Conservation (phyloP, 2,797 vertebrate species). For the Ataeniobius toweri region DNA sequence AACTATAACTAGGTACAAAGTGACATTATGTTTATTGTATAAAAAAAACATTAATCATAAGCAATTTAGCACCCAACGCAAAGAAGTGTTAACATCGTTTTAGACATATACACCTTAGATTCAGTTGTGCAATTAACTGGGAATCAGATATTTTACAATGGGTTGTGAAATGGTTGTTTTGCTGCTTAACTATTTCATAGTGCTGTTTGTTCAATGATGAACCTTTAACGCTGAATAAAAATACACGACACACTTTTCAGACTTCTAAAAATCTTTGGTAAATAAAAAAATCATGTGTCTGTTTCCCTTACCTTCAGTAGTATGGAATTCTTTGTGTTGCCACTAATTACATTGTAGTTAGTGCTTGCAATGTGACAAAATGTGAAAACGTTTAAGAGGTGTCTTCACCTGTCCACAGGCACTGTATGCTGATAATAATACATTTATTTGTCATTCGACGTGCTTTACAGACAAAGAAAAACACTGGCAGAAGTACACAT, state of each 20-base stretch:
- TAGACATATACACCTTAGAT: not conserved
- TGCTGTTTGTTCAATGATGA: not conserved
- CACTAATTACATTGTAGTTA: not conserved
- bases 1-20: not conserved
- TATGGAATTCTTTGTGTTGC: not conserved
- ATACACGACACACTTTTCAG: not conserved
- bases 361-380: not conserved
- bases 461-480: too few relatives aligned
- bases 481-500: too few relatives aligned
- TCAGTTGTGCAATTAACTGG: not conserved
- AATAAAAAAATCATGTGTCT: not conserved
- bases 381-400: not conserved
- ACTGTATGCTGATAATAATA: not conserved
- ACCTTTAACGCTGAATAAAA: not conserved
- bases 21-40: not conserved
- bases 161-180: not conserved
- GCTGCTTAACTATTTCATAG: too few relatives aligned
- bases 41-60: not conserved
- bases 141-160: not conserved
- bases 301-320: not conserved
- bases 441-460: not conserved
- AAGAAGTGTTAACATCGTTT: not conserved
- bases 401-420: not conserved
- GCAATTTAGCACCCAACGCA: not conserved
- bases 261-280: not conserved